Evolutionary conservation across 2,797 vertebrate genomes (phyloP).

Genomic region (Acrossocheilus wenchowensis): DNA sequence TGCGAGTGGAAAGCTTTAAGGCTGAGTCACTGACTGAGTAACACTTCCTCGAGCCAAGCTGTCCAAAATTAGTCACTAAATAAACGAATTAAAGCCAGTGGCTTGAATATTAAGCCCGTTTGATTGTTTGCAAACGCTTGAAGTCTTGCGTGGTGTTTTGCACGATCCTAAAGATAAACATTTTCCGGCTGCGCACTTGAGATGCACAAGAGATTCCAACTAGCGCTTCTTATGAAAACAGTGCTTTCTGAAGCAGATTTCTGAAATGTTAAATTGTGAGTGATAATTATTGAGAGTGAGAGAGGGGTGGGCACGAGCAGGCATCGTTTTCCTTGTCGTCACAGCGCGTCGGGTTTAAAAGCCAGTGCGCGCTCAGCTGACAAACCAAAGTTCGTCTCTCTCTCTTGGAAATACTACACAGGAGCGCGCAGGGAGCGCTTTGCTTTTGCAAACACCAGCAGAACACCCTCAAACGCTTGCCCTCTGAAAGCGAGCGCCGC

Average conservation of each 20-base stretch:
- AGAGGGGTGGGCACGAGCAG: constrained; percentile 67
- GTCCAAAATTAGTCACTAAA: constrained; percentile 15
- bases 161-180: neutral
- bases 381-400: constrained; percentile 73
- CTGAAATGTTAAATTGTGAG: constrained; percentile 17
- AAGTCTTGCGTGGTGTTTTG: too few relatives aligned
- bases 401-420: constrained; percentile 73
- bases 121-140: neutral
- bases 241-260: neutral
- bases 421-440: constrained; percentile 65
- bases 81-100: neutral
- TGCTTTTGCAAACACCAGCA: constrained; percentile 27
- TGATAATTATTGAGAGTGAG: constrained; percentile 48
- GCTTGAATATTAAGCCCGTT: constrained; percentile 10
- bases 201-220: neutral
- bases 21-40: neutral
- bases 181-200: neutral
- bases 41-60: neutral
- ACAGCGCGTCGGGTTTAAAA: constrained; percentile 64
- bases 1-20: neutral
- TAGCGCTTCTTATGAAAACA: constrained; percentile 1
- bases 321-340: constrained; percentile 38
- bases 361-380: constrained; percentile 48
- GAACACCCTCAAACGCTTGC: neutral
- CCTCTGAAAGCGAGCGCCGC: neutral